Base-by-base conservation (phyloP, 2,113 vertebrate species). In the Leiothrix lutea region DNA sequence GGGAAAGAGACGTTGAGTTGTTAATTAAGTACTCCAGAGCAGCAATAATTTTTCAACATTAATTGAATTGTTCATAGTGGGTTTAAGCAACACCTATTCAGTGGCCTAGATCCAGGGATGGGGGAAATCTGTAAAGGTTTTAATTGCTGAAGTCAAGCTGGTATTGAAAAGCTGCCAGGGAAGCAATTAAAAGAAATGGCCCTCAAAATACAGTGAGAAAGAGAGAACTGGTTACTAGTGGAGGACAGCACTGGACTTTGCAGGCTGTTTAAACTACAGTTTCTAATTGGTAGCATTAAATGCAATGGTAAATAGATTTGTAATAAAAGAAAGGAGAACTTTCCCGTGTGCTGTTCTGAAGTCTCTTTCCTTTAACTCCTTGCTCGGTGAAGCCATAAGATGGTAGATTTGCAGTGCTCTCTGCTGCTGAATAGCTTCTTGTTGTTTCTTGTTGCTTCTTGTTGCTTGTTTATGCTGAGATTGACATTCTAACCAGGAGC, bases 1-100 rank as follows among this genome's bases (percentile, higher is more conserved):
- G 35, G 14, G 42, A 91, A 72, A 53, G 45, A 86, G 25, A 84
- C 73, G 42, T 56, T 62, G 81, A 72, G 33, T 65, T 94, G 47
- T 74, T 92, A 93, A 86, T 94, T 78, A 95, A 74, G 40, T 80
- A 81, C 45, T 90, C 67, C 38, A 81, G 86, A 77, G 71, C 84
- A 93, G 60, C 48, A 73, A 38, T 92, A 73, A 38, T 92, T 92
- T 90, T 92, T 95, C 66, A 75, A 16, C 42, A 36, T 74, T 75
- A 96, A 91, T 93, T 86, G 78, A 91, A 75, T 79, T 95, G 45
- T 94, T 97, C 90, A 50, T 91, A 79, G 50, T 86, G 48, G 31
- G 25, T 86, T 35, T 92, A 81, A 94, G 62, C 51, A 93, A 81
- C 71, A 78, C 48, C 44, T 66, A 62, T 57, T 67, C 42, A 40